Percentiles rank a stretch among this genome's conserved stretches.
Conservation (phyloP, 2,888 invertebrate genomes). For the Papilio elwesi region DNA sequence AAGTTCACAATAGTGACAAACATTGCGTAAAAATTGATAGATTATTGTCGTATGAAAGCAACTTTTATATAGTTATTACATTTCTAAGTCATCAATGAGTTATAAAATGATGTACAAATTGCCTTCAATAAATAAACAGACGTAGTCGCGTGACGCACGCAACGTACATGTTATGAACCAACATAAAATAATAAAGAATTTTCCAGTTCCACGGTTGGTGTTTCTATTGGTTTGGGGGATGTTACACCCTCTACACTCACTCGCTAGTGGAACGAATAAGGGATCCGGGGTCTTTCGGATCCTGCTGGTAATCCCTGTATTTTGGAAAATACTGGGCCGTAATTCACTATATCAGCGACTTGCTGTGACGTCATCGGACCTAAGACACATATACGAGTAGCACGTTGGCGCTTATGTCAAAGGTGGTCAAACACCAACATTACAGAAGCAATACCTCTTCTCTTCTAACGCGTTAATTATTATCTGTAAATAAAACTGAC, state of each 20-base stretch:
- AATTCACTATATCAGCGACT: no score
- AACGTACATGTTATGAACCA: background rate
- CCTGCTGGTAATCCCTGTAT: no score
- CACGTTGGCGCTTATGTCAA: no score
- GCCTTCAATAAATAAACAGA: conserved; percentile 4
- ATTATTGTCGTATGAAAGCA: background rate
- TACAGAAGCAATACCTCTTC: no score
- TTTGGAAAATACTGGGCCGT: no score
- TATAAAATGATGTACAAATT: conserved; percentile 22
- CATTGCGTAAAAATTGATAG: background rate
- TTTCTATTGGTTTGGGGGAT: background rate
- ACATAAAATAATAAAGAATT: conserved; percentile 8
- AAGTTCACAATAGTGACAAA: background rate
- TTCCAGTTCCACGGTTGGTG: background rate
- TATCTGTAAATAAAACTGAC: no score
- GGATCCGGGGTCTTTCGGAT: no score
- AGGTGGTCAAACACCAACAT: no score
- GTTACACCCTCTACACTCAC: background rate
- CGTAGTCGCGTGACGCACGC: conserved; percentile 13
- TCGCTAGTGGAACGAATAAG: no score
- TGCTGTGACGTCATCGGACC: no score
- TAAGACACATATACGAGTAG: no score
- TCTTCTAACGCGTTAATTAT: no score
- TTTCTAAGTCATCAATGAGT: conserved; percentile 4
- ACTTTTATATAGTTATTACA: background rate